phyloP scores from a whole-genome alignment of 1,140 invertebrate species.

The Nephila pilipes region DNA sequence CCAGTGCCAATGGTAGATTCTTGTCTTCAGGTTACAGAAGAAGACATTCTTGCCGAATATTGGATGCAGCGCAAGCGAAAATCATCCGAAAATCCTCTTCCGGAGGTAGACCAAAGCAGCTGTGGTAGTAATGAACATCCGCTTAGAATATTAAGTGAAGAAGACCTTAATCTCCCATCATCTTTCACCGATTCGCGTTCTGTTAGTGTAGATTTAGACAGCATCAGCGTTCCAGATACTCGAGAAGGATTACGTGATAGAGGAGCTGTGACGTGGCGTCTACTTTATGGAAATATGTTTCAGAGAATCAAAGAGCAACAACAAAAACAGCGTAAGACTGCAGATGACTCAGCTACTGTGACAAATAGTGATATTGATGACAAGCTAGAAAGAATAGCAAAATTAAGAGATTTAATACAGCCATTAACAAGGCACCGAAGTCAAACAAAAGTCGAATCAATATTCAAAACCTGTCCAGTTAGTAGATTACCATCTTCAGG shows the following conservation, averaged over 20 bases:
- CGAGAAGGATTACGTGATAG: slow-evolving; percentile 48
- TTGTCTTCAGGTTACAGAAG: slow-evolving; percentile 88
- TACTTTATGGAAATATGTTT: slow-evolving; percentile 74
- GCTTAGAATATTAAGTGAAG: slow-evolving; percentile 91
- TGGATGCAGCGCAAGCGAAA: slow-evolving; percentile 85
- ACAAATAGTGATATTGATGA: slow-evolving; percentile 48
- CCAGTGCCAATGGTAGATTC: slow-evolving; percentile 86
- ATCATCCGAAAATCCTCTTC: slow-evolving; percentile 85
- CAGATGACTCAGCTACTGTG: slow-evolving; percentile 34
- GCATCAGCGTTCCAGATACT: slow-evolving; percentile 69
- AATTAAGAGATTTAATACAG: slow-evolving; percentile 67
- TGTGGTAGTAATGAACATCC: slow-evolving; percentile 87
- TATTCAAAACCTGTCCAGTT: slow-evolving; percentile 72
- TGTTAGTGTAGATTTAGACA: slow-evolving; percentile 75
- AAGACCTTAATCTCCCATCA: slow-evolving; percentile 93
- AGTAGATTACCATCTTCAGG: slow-evolving; percentile 2
- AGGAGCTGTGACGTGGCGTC: slow-evolving; percentile 61
- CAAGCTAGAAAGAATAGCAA: slow-evolving; percentile 67
- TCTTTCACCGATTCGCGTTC: slow-evolving; percentile 85
- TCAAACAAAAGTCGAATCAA: slow-evolving; percentile 66
- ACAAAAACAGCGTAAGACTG: slow-evolving; percentile 25
- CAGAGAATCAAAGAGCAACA: slow-evolving; percentile 74
- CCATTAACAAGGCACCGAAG: slow-evolving; percentile 65
- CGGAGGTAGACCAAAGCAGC: slow-evolving; percentile 86
- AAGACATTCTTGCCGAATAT: slow-evolving; percentile 91